Conservation (phyloP, 2,888 invertebrate genomes). For the Phrixothrix hirtus region DNA sequence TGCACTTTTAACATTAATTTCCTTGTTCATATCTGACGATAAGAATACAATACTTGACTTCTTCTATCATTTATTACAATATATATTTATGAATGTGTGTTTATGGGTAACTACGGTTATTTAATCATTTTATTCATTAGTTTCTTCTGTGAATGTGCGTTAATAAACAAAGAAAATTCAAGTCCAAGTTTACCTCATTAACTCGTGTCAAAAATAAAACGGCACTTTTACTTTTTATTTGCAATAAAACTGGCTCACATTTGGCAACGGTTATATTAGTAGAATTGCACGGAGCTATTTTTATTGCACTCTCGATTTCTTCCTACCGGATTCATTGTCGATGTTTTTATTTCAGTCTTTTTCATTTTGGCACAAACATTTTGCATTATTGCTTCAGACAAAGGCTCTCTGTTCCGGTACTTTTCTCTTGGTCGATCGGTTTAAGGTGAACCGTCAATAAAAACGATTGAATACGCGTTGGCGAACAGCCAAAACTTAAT, state of each 20-base stretch:
- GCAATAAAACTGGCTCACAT: constrained; percentile 13
- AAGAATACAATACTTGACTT: constrained; percentile 10
- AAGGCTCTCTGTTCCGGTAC: too few species aligned
- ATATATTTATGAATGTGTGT: constrained; percentile 17
- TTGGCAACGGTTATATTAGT: constrained; percentile 25
- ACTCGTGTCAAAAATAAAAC: constrained; percentile 20
- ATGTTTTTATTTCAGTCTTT: constrained; percentile 1
- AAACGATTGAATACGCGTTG: too few species aligned
- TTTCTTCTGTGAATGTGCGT: neutral
- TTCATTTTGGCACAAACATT: neutral
- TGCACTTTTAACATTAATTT: constrained; percentile 22
- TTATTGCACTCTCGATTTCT: constrained; percentile 31
- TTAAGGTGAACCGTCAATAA: too few species aligned
- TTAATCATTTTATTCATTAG: constrained; percentile 4
- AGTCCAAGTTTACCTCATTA: constrained; percentile 18
- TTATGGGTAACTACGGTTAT: constrained; percentile 19
- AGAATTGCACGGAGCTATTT: constrained; percentile 27
- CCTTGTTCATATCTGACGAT: constrained; percentile 9
- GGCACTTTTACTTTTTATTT: constrained; percentile 18
- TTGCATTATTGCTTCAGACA: neutral
- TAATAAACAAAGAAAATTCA: constrained; percentile 17
- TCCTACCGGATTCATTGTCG: constrained; percentile 29
- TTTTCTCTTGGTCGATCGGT: too few species aligned
- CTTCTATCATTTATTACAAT: constrained; percentile 5
- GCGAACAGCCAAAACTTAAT: too few species aligned